Percentiles rank a stretch among this genome's conserved stretches.
These are phyloP conservation scores for Lamellibrachia luymesi DNA, from an alignment of 1,140 invertebrate genomes.

Conservation along the genomic window DNA sequence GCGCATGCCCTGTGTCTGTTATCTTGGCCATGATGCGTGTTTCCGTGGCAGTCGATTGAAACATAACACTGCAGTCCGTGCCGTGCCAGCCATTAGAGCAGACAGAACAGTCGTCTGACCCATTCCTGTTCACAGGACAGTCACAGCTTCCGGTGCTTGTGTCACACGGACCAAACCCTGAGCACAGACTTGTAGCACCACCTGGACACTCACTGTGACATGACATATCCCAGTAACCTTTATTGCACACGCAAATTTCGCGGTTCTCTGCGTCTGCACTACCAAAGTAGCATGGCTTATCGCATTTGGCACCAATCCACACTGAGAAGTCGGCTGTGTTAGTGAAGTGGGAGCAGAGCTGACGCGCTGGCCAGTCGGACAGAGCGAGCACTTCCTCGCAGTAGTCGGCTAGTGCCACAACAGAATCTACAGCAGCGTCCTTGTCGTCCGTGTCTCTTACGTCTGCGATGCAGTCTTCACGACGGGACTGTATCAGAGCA, in stretches of 20 bases:
- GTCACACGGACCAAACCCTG: conserved; percentile 35
- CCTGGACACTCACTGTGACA: conserved; percentile 37
- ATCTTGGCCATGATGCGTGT: conserved; percentile 22
- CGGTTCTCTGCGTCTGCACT: conserved; percentile 20
- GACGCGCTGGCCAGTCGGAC: conserved; percentile 30
- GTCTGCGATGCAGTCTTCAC: conserved; percentile 26
- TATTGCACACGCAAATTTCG: conserved; percentile 29
- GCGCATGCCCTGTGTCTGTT: conserved; percentile 26
- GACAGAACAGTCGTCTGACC: conserved; percentile 29
- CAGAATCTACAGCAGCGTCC: conserved; percentile 23
- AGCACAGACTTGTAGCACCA: conserved; percentile 31
- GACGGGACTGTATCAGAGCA: conserved; percentile 18
- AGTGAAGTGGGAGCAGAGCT: conserved; percentile 31
- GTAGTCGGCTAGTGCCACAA: conserved; percentile 33
- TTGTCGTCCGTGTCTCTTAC: conserved; percentile 8
- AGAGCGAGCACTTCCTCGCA: conserved; percentile 30
- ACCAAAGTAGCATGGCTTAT: conserved; percentile 34
- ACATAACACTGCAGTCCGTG: conserved; percentile 32
- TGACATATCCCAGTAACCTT: conserved; percentile 36
- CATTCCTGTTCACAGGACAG: conserved; percentile 33
- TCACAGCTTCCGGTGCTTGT: conserved; percentile 30
- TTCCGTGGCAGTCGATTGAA: conserved; percentile 9
- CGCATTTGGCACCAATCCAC: conserved; percentile 32
- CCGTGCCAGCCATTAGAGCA: conserved; percentile 36
- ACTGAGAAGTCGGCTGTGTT: conserved; percentile 23